A percentile compares a stretch with the other conserved stretches of the same genome.
phyloP scores from a whole-genome alignment of 92 coral and sea anemone species.

The Phymanthus crucifer region DNA sequence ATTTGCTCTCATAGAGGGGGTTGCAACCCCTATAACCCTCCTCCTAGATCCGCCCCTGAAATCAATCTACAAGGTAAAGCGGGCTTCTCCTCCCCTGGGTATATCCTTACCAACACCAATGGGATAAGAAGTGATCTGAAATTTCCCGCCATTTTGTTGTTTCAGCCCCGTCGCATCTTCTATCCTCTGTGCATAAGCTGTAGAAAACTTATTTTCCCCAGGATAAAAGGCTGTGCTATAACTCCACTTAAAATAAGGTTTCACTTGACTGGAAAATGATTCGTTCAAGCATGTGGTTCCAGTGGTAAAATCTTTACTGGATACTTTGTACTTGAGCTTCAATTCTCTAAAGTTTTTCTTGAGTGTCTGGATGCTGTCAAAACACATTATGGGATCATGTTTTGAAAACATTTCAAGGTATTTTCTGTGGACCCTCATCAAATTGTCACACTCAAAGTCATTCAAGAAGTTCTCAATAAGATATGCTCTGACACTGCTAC shows the following conservation, averaged over 20 bases:
- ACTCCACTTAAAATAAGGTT: conserved; percentile 82
- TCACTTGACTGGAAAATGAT: conserved; percentile 71
- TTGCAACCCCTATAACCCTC: too few relatives aligned
- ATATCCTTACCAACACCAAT: conserved; percentile 77
- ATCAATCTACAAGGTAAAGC: too few relatives aligned
- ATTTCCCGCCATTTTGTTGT: conserved; percentile 91
- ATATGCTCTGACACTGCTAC: conserved; percentile 78
- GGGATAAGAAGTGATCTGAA: conserved; percentile 94
- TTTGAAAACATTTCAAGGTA: conserved; percentile 62
- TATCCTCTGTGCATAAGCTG: conserved; percentile 70
- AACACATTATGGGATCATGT: conserved; percentile 83
- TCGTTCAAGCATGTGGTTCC: conserved; percentile 94
- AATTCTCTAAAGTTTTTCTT: conserved; percentile 73
- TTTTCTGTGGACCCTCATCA: conserved; percentile 68
- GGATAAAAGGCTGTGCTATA: conserved; percentile 95
- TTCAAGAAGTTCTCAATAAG: conserved; percentile 76
- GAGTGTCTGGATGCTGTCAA: conserved; percentile 77
- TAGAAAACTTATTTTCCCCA: conserved; percentile 91
- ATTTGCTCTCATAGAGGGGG: too few relatives aligned
- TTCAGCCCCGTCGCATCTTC: conserved; percentile 77
- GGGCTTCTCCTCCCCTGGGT: background rate
- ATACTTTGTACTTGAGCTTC: conserved; percentile 63
- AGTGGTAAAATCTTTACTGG: conserved; percentile 63
- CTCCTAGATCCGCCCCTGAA: too few relatives aligned
- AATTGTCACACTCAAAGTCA: conserved; percentile 74